Conservation (phyloP, 2,113 vertebrate genomes). For the Tamias sibiricus region DNA sequence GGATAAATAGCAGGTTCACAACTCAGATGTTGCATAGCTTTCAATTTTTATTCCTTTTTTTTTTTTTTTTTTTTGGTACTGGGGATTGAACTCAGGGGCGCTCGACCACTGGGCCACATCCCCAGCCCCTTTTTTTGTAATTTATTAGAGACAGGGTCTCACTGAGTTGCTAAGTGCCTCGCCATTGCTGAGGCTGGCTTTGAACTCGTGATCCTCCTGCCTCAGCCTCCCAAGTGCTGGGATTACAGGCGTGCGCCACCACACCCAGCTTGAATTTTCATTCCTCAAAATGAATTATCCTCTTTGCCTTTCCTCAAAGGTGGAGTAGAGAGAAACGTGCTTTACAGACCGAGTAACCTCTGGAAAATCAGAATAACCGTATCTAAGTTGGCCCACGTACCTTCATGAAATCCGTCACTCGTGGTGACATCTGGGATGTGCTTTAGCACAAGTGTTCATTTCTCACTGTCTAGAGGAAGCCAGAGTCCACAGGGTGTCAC, state of each 20-base stretch:
- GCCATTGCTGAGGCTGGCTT: no score
- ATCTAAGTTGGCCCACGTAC: background rate
- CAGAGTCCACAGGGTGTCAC: background rate
- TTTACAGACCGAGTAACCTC: background rate
- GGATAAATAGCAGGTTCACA: background rate
- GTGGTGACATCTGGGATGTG: accelerated
- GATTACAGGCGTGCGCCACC: no score
- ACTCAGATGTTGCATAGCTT: background rate
- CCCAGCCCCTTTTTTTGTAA: no score
- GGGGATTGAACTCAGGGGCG: no score
- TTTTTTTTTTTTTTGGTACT: no score
- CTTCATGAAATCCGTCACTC: background rate
- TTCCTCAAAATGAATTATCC: background rate
- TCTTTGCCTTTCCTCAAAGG: background rate
- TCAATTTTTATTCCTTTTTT: no score
- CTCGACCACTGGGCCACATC: no score
- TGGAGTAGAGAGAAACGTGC: background rate
- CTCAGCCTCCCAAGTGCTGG: no score
- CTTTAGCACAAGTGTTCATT: conserved; percentile 29
- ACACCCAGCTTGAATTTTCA: background rate
- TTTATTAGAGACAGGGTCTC: no score
- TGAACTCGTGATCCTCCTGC: no score
- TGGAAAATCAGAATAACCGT: background rate
- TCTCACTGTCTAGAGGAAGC: background rate
- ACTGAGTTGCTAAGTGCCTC: no score